Percentiles rank a stretch among this genome's conserved stretches.
These are phyloP conservation scores for Oreamnos americanus DNA, from an alignment of 2,113 vertebrate species.

Conservation along the genomic window DNA sequence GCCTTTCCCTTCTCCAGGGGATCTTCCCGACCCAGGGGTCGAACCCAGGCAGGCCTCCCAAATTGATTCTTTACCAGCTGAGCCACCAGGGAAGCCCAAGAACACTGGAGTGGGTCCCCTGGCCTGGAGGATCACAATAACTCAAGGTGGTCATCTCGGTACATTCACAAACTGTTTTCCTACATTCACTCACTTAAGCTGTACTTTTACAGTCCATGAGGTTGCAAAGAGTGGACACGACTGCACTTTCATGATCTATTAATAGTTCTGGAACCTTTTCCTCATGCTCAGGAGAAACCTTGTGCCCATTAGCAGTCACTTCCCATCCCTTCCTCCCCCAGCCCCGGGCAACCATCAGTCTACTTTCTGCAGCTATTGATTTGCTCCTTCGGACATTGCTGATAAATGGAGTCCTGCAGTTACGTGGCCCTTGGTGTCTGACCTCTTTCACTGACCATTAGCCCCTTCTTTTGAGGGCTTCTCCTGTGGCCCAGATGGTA, in stretches of 20 bases:
- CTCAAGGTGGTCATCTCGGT: fast-evolving
- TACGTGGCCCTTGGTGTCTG: fast-evolving
- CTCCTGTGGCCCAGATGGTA: background rate
- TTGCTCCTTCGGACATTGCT: fast-evolving
- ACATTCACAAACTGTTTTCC: fast-evolving
- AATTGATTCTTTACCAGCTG: background rate
- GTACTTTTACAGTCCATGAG: background rate
- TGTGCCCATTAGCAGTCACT: too few species aligned
- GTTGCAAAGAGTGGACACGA: background rate
- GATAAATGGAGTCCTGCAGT: fast-evolving
- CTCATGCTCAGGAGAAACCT: background rate
- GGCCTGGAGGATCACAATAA: background rate
- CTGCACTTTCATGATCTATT: background rate
- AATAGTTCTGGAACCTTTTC: background rate
- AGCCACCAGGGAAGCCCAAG: background rate
- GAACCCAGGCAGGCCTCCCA: background rate
- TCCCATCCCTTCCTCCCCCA: too few species aligned
- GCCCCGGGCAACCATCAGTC: fast-evolving
- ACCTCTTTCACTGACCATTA: background rate
- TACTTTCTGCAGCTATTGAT: background rate
- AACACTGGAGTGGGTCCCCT: background rate
- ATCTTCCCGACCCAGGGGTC: background rate
- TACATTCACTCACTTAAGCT: background rate
- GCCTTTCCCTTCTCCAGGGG: background rate
- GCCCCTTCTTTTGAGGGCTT: background rate